Conservation (phyloP, 2,113 vertebrate species). For the Oenanthe oenanthe region DNA sequence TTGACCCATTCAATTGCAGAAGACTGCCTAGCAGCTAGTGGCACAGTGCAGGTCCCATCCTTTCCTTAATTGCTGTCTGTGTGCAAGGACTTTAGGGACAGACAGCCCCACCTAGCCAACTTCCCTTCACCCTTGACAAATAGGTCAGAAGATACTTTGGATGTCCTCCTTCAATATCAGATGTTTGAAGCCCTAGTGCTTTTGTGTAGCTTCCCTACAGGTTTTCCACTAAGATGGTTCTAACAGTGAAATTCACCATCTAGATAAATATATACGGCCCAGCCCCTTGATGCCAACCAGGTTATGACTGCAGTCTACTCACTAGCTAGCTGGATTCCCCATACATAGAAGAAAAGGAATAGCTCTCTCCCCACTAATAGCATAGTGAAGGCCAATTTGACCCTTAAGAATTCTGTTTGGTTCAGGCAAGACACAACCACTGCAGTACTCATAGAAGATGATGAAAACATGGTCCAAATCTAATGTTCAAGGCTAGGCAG, state of each 20-base stretch:
- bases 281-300: not conserved
- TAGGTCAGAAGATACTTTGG: not conserved
- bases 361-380: not conserved
- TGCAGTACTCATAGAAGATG: not conserved
- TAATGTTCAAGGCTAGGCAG: not conserved
- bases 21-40: not conserved
- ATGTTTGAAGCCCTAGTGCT: not conserved
- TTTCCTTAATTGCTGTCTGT: not conserved
- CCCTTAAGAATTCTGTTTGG: not conserved
- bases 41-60: not conserved
- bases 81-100: not conserved
- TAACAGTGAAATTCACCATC: not conserved
- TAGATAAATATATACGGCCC: not conserved
- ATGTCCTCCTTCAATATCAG: not conserved
- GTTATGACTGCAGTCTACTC: not conserved
- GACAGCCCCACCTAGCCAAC: not conserved
- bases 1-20: not conserved
- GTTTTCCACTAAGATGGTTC: not conserved
- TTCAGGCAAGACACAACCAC: not conserved
- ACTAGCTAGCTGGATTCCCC: not conserved
- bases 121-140: not conserved
- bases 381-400: not conserved
- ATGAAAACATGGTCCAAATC: not conserved
- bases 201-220: not conserved
- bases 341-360: not conserved